Evolutionary conservation across 2,888 invertebrate species (phyloP).

Genomic region (Chromoteleia sp.): DNA sequence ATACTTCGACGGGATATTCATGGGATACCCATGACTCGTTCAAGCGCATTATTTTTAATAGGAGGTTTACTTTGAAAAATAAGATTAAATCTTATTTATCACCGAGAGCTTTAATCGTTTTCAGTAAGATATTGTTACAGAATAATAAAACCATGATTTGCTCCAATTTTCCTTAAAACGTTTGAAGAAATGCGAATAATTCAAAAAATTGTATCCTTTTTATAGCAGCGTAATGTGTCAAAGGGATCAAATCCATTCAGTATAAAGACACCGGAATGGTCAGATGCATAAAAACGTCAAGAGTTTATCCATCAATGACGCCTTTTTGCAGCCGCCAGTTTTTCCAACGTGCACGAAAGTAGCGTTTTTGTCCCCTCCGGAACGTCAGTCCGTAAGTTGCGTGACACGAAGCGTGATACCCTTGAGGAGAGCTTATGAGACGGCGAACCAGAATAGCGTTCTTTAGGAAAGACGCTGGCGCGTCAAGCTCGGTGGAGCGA

Average conservation of each 20-base stretch:
- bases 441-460: constrained; percentile 50
- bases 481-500: constrained; percentile 56
- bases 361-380: constrained; percentile 37
- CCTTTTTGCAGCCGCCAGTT: constrained; percentile 41
- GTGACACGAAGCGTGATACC: constrained; percentile 68
- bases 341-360: constrained; percentile 33
- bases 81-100: too few relatives aligned
- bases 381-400: constrained; percentile 57
- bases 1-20: too few relatives aligned
- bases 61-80: too few relatives aligned
- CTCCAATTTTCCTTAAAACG: background rate
- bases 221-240: constrained; percentile 20
- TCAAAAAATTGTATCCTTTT: background rate
- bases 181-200: constrained; percentile 4
- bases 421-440: constrained; percentile 62
- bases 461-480: constrained; percentile 54
- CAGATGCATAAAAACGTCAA: constrained; percentile 48
- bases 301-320: constrained; percentile 61
- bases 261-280: constrained; percentile 27
- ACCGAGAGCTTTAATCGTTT: too few relatives aligned
- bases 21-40: too few relatives aligned
- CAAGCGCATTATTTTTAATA: too few relatives aligned
- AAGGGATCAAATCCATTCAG: constrained; percentile 39
- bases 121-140: too few relatives aligned
- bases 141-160: background rate